Evolutionary conservation across 2,113 vertebrate species (phyloP), one percentile per base, ranked within the genome.

Genomic region (Paracanthobrama guichenoti): DNA sequence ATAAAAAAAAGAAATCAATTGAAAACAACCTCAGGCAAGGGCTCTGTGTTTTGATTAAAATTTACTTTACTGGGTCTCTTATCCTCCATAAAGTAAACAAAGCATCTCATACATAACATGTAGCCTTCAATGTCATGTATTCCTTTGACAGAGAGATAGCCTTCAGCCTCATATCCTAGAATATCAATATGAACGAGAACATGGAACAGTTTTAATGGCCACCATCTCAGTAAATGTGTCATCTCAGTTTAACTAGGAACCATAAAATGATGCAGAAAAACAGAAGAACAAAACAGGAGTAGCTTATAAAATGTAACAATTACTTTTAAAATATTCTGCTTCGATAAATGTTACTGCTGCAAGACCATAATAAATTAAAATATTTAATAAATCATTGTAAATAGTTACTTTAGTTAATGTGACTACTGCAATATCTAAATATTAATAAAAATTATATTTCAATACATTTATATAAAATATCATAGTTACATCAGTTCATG

Each of bases 71-170:
- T 62, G 50, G 46, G 13, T 71, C 79, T 74, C 59, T 83, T 57
- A 83, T 85, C 59, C 83, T 82, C 78, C 22, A 80, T 72, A 83
- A 74, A 67, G 28, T 79, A 84, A 82, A 88, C 76, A 86, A 82
- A 82, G 64, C 31, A 4, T 48, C 62, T 72, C 62, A 79, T 74
- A 78, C 50, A 71, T 64, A 71, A 64, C 60, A 42, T 53, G 35
- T 42, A 69, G 42, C 22, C 31, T 75, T 64, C 62, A n/a, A 82
- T 53, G 62, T 81, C 60, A 62, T 78, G 72, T 69, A 28, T 26
- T 62, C 16, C 83, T 66, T 57, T 79, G 64, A 78, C 59, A 73
- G 55, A 67, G 26, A 66, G 66, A 59, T 81, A 22, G 26, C 82
- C 72, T 28, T 76, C 8, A 55, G 44, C 18, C 53, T 24, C 53